Conservation (phyloP, 2,113 vertebrate species). For the Eudyptes chrysolophus region DNA sequence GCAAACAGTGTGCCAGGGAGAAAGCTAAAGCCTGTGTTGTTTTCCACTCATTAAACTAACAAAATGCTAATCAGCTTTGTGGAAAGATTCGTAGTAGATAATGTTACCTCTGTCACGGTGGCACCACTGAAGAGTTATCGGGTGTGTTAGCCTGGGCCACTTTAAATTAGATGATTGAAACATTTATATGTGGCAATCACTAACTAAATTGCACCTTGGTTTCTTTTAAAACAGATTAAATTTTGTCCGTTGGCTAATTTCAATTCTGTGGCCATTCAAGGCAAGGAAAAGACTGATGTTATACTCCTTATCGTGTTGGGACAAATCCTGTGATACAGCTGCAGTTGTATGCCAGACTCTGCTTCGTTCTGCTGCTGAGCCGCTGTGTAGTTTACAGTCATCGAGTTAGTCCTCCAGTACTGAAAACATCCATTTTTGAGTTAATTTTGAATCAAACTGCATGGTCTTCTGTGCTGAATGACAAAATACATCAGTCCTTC, state of each 20-base stretch:
- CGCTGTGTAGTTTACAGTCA: neutral
- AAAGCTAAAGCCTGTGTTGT: neutral
- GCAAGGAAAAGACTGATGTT: neutral
- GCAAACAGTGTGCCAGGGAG: neutral
- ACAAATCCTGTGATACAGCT: neutral
- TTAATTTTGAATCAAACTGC: neutral
- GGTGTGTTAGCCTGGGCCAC: neutral
- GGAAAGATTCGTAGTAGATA: neutral
- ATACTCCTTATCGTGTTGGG: neutral
- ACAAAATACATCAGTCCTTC: neutral
- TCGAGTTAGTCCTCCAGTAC: neutral
- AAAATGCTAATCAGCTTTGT: constrained; percentile 19
- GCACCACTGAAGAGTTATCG: neutral
- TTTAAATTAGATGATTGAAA: neutral
- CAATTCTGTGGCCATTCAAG: neutral
- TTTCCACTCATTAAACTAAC: constrained; percentile 39
- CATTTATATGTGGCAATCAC: neutral
- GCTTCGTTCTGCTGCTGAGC: neutral
- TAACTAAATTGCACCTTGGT: neutral
- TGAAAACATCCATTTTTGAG: neutral
- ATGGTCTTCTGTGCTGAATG: neutral
- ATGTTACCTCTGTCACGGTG: neutral
- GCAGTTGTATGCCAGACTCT: neutral
- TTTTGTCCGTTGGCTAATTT: neutral
- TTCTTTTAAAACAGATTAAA: neutral